Percentiles rank a stretch among this genome's conserved stretches.
These are phyloP conservation scores for Oncorhynchus mykiss DNA, from an alignment of 2,113 vertebrate genomes.

Conservation along the genomic window DNA sequence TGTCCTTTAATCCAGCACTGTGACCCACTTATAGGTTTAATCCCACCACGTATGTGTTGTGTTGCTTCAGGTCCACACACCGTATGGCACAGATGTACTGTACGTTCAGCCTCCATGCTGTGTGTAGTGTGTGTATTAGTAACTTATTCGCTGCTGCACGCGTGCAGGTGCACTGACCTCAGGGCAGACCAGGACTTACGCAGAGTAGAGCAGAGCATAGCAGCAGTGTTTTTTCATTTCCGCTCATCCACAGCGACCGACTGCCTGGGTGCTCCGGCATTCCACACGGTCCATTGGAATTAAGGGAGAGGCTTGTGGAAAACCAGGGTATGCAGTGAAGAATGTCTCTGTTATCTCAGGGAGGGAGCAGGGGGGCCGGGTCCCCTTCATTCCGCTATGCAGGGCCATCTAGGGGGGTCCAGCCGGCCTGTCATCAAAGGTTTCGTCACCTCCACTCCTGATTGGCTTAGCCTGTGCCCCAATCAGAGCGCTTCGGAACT, in stretches of 20 bases:
- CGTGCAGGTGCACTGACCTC: conserved; percentile 54
- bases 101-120: too few species aligned
- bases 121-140: conserved; percentile 1
- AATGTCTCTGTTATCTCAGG: conserved; percentile 74
- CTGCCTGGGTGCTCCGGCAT: conserved; percentile 61
- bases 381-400: conserved; percentile 35
- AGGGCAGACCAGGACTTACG: conserved; percentile 40
- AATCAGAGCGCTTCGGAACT: conserved; percentile 45
- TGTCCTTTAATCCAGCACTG: not conserved
- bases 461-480: conserved; percentile 33
- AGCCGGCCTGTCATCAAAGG: conserved; percentile 32
- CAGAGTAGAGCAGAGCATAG: not conserved
- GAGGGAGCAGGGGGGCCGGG: conserved; percentile 36
- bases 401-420: conserved; percentile 34
- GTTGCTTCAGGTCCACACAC: too few species aligned
- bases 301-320: conserved; percentile 62
- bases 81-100: too few species aligned
- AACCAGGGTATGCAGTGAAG: conserved; percentile 66
- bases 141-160: conserved; percentile 10
- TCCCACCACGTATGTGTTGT: too few species aligned
- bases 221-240: conserved; percentile 69
- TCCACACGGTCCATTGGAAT: conserved; percentile 71
- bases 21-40: too few species aligned
- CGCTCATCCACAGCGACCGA: conserved; percentile 50
- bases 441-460: conserved; percentile 36